Evolutionary conservation across 2,113 vertebrate genomes (phyloP), one percentile per base, ranked within the genome.

Genomic region (Syngnathoides biaculeatus): DNA sequence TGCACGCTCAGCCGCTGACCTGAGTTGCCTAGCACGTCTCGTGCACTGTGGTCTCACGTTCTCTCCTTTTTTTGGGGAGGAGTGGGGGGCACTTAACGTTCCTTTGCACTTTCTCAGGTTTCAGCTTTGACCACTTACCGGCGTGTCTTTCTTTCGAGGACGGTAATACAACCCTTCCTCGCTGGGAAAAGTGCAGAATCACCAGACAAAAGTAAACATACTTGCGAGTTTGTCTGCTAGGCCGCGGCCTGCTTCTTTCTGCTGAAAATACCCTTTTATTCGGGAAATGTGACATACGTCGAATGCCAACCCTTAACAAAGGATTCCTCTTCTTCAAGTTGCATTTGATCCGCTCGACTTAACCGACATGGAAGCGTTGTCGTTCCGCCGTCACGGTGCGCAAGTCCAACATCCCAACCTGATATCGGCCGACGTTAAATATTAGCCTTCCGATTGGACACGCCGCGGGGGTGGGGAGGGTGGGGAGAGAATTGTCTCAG

Each of bases 401-500:
- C 67, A 71, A 66, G 74, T 55, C 40, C 56, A 59, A 40, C 13
- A 12, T 74, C 50, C 58, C 58, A 50, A 68, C 73, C 80, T 65
- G 72, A 85, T 77, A 87, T 75, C 70, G 69, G 22, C 65, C 86
- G 84, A 88, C 92, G 87, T 95, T 94, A 91, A 94, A 92, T 92
- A 92, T 94, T 93, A 91, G 91, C 93, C 89, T 92, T 94, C 86
- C 85, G 75, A 93, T 95, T 94, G 92, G 88, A 85, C 92, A 93
- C 10, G 81, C 91, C 85, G 74, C 89, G 92, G 93, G 91, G 93
- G n/a, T n/a, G n/a, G n/a, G n/a, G n/a, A n/a, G n/a, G n/a, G n/a
- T n/a, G n/a, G n/a, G 94, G 89, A 89, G 83, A 90, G 91, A 90
- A 79, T 82, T 87, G 81, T 88, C 83, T 84, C 87, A 60, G 73